phyloP scores from a whole-genome alignment of 1,140 invertebrate species.

The Hypothenemus hampei region DNA sequence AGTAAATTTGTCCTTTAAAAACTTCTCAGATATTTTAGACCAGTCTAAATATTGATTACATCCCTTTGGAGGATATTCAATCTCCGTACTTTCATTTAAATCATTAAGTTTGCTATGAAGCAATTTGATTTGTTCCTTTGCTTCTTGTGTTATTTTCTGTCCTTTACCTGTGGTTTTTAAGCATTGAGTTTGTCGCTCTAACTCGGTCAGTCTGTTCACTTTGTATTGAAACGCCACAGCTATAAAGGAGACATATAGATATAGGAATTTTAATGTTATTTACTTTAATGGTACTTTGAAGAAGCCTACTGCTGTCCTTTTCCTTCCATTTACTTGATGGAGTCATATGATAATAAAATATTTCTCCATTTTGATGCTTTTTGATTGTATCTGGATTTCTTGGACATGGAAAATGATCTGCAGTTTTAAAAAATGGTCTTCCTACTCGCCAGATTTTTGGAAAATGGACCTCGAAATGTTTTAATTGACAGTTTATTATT shows the following conservation, averaged over 20 bases:
- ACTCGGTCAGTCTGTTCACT: slow-evolving; percentile 1
- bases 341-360: slow-evolving; percentile 31
- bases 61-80: slow-evolving; percentile 19
- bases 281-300: slow-evolving; percentile 7
- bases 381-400: slow-evolving; percentile 34
- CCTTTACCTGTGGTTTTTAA: neutral
- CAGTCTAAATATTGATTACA: slow-evolving; percentile 33
- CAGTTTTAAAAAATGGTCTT: slow-evolving; percentile 42
- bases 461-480: neutral
- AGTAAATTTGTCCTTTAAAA: slow-evolving; percentile 42
- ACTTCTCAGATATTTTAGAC: slow-evolving; percentile 29
- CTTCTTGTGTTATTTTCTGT: slow-evolving; percentile 1
- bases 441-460: slow-evolving; percentile 31
- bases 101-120: slow-evolving; percentile 8
- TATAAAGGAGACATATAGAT: neutral
- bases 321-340: slow-evolving; percentile 28
- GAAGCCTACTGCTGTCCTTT: slow-evolving; percentile 21
- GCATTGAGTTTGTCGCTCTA: neutral
- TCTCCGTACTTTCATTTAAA: slow-evolving; percentile 16
- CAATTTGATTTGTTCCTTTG: neutral
- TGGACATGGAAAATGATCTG: slow-evolving; percentile 32
- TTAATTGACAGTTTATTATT: neutral
- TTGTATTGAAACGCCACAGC: slow-evolving; percentile 20
- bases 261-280: neutral
- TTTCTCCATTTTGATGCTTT: slow-evolving; percentile 34